Evolutionary conservation across 2,113 vertebrate genomes (phyloP).

Genomic region (Pongo pygmaeus): DNA sequence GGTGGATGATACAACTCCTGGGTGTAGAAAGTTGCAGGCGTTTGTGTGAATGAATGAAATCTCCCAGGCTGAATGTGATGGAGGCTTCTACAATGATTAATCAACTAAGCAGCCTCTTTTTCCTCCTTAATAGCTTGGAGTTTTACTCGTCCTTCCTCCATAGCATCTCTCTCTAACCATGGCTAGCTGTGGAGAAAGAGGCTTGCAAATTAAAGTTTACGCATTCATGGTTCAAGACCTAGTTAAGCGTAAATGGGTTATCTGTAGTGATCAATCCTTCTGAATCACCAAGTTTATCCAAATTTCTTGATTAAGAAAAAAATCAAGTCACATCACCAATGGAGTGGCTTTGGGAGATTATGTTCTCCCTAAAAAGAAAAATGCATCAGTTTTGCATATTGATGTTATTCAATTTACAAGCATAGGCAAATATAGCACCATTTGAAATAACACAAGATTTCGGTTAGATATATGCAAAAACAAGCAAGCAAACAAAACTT

Average conservation of each 20-base stretch:
- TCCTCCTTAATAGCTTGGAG: not conserved
- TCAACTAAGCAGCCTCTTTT: constrained; percentile 13
- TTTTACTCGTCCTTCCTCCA: not conserved
- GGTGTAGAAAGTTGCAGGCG: not conserved
- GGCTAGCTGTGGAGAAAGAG: not conserved
- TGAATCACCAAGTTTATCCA: not conserved
- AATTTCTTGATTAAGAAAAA: not conserved
- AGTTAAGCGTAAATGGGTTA: not conserved
- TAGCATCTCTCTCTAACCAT: not conserved
- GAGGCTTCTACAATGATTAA: not conserved
- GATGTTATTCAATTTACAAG: constrained; percentile 16
- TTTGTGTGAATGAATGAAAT: not conserved
- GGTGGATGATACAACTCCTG: not conserved
- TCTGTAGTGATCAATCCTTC: not conserved
- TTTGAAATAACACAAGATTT: constrained; percentile 11
- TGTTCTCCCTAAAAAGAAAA: not conserved
- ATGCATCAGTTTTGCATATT: not conserved
- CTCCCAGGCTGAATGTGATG: not conserved
- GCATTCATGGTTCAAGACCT: not conserved
- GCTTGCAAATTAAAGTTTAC: constrained; percentile 20
- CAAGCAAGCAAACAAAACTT: not conserved
- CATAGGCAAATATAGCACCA: not conserved
- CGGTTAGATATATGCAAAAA: not conserved
- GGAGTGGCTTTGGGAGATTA: not conserved
- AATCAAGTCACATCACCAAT: not conserved